Evolutionary conservation across 2,888 invertebrate genomes (phyloP).

Genomic region (Athetis lepigone): DNA sequence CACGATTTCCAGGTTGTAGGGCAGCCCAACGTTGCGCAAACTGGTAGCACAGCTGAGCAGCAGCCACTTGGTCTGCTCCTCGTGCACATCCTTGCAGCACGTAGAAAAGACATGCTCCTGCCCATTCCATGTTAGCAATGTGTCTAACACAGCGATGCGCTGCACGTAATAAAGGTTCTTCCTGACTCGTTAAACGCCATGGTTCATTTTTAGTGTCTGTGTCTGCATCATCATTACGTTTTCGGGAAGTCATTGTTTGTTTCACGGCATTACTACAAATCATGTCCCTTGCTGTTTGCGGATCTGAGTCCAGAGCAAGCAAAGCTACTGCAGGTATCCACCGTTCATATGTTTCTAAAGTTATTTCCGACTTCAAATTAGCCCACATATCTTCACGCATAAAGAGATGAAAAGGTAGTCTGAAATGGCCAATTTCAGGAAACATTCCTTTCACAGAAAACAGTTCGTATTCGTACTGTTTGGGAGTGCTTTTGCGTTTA

Average conservation of each 20-base stretch:
- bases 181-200: conserved; percentile 83
- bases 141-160: conserved; percentile 87
- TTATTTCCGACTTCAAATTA: conserved; percentile 88
- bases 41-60: conserved; percentile 87
- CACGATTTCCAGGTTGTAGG: conserved; percentile 86
- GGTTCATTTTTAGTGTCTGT: conserved; percentile 78
- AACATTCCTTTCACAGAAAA: conserved; percentile 88
- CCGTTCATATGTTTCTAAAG: conserved; percentile 86
- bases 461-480: conserved; percentile 87
- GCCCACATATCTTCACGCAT: conserved; percentile 88
- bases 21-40: conserved; percentile 89
- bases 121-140: conserved; percentile 90
- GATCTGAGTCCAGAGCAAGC: conserved; percentile 82
- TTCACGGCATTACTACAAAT: conserved; percentile 89
- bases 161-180: conserved; percentile 84
- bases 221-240: conserved; percentile 73
- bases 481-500: conserved; percentile 82
- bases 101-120: conserved; percentile 88
- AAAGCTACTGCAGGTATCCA: conserved; percentile 86
- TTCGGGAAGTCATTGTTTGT: conserved; percentile 88
- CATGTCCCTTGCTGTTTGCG: conserved; percentile 88
- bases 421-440: conserved; percentile 87
- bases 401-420: conserved; percentile 87
- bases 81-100: conserved; percentile 88
- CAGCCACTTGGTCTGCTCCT: conserved; percentile 89